These are phyloP conservation scores for Copidosoma floridanum DNA, from an alignment of 1,140 invertebrate species.

Conservation along the genomic window DNA sequence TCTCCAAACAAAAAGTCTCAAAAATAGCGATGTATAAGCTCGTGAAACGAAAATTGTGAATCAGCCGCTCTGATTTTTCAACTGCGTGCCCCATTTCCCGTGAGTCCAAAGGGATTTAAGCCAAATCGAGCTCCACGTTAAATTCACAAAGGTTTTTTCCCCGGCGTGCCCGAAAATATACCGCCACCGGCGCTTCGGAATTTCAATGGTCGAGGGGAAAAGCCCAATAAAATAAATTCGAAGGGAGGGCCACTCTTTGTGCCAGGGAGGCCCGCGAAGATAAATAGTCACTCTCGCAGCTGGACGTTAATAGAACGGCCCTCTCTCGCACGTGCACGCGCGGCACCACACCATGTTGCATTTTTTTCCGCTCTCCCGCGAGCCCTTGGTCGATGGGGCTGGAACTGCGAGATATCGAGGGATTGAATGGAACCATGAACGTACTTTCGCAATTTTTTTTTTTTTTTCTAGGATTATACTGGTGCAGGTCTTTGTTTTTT, in stretches of 20 bases:
- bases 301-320: constrained; percentile 2
- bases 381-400: too few species aligned
- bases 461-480: too few species aligned
- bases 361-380: neutral
- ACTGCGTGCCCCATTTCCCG: too few species aligned
- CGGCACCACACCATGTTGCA: neutral
- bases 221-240: constrained; percentile 1
- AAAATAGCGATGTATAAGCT: too few species aligned
- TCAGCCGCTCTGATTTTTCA: too few species aligned
- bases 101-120: too few species aligned
- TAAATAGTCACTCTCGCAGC: constrained; percentile 3
- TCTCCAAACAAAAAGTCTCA: too few species aligned
- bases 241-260: neutral
- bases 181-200: constrained; percentile 1
- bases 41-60: too few species aligned
- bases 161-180: neutral
- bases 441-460: neutral
- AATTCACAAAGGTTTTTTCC: constrained; percentile 1
- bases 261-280: neutral
- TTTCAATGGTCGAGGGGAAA: neutral
- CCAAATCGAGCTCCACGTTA: too few species aligned
- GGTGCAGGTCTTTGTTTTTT: too few species aligned
- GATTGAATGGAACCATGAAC: too few species aligned
- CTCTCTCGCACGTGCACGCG: neutral
- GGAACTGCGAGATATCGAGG: too few species aligned